These are phyloP conservation scores for Lasioglossum oenotherae DNA, from an alignment of 2,888 invertebrate genomes.

Conservation along the genomic window DNA sequence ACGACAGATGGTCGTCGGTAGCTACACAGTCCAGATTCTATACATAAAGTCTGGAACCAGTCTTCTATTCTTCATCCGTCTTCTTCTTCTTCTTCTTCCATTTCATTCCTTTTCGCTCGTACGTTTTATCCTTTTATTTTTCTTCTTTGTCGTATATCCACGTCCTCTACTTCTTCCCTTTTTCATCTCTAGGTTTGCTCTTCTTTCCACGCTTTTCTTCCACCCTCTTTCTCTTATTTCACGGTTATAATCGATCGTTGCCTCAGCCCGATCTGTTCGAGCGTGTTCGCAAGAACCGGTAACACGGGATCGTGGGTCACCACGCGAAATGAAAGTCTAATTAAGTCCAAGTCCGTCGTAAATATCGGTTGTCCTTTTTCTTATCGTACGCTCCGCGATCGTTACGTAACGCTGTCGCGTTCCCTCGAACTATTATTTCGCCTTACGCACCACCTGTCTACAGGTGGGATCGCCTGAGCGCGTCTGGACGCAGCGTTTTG, in stretches of 20 bases:
- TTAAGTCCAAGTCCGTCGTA: constrained; percentile 22
- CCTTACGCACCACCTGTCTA: background rate
- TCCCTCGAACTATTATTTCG: background rate
- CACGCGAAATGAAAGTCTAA: constrained; percentile 39
- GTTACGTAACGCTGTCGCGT: constrained; percentile 25
- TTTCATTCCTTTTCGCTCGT: background rate
- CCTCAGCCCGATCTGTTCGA: constrained; percentile 5
- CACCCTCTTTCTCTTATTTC: constrained; percentile 43
- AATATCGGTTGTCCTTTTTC: constrained; percentile 10
- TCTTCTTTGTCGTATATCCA: background rate
- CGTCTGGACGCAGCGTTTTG: no score
- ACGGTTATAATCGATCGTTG: constrained; percentile 42
- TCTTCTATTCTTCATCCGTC: constrained; percentile 12
- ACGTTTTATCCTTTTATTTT: background rate
- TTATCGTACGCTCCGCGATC: background rate
- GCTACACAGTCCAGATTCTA: constrained; percentile 71
- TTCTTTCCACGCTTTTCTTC: background rate
- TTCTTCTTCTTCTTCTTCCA: constrained; percentile 1
- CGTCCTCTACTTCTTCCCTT: background rate
- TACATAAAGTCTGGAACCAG: constrained; percentile 68
- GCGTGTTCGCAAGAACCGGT: constrained; percentile 15
- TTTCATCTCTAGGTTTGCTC: background rate
- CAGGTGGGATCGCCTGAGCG: no score
- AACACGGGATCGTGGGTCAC: constrained; percentile 31
- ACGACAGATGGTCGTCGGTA: constrained; percentile 79